Evolutionary conservation across 2,797 vertebrate species (phyloP).

Genomic region (Spatula clypeata): DNA sequence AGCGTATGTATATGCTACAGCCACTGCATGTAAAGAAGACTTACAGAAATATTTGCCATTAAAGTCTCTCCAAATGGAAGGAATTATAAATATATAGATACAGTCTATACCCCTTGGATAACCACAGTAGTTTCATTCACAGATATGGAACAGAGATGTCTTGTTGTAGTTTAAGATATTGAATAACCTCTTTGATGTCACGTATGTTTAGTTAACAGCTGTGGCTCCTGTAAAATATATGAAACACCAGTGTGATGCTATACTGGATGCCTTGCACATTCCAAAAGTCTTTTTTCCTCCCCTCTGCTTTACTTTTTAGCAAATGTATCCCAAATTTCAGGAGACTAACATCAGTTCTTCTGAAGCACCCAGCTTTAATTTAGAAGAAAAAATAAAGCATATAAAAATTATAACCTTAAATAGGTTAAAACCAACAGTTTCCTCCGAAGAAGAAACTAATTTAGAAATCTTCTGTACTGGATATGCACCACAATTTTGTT

Average conservation of each 20-base stretch:
- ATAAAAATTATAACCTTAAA: background rate
- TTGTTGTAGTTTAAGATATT: background rate
- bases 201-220: background rate
- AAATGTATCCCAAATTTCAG: background rate
- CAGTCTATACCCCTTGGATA: background rate
- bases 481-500: constrained; percentile 9
- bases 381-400: background rate
- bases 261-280: background rate
- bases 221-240: background rate
- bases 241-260: background rate
- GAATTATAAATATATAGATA: background rate
- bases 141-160: background rate
- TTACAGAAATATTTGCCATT: background rate
- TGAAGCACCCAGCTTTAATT: background rate
- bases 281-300: background rate
- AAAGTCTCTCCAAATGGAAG: background rate
- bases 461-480: background rate
- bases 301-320: background rate
- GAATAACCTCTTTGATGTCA: background rate
- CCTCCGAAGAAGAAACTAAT: background rate
- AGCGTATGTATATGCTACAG: background rate
- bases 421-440: background rate
- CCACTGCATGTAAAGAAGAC: background rate
- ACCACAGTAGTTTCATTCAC: background rate
- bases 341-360: background rate